Evolutionary conservation across 2,888 invertebrate species (phyloP).

Genomic region (Patella pellucida): DNA sequence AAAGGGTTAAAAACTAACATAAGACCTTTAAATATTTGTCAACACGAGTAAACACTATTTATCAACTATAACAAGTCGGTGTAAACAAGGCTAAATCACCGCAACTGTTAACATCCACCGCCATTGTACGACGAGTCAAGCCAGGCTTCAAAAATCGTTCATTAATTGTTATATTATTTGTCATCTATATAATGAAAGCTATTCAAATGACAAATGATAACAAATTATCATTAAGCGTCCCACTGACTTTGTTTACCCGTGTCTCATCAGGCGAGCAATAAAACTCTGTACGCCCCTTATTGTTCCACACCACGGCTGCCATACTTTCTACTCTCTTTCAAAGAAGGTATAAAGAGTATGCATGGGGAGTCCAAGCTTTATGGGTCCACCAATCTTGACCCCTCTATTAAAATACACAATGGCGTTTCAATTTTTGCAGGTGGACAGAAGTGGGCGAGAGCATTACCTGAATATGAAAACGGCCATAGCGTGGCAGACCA

Average conservation of each 20-base stretch:
- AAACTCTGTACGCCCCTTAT: neutral
- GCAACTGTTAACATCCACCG: no score
- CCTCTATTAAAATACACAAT: neutral
- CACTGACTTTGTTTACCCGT: constrained; percentile 3
- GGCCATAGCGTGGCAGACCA: neutral
- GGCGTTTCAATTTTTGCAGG: constrained; percentile 3
- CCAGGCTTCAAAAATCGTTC: neutral
- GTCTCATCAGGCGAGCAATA: constrained; percentile 5
- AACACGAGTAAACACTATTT: no score
- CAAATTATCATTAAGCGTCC: constrained; percentile 9
- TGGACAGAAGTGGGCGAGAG: neutral
- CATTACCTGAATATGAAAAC: neutral
- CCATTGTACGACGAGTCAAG: no score
- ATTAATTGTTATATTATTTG: constrained; percentile 10
- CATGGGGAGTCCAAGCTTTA: neutral
- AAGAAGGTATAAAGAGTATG: neutral
- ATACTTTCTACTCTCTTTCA: neutral
- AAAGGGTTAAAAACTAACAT: no score
- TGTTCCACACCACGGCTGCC: neutral
- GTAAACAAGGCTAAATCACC: no score
- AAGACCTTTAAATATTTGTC: no score
- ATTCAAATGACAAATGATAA: neutral
- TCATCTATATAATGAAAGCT: neutral
- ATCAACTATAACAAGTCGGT: no score
- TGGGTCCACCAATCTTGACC: neutral